These are phyloP conservation scores for Teleiodes luculella DNA, from an alignment of 2,888 invertebrate species.

Conservation along the genomic window DNA sequence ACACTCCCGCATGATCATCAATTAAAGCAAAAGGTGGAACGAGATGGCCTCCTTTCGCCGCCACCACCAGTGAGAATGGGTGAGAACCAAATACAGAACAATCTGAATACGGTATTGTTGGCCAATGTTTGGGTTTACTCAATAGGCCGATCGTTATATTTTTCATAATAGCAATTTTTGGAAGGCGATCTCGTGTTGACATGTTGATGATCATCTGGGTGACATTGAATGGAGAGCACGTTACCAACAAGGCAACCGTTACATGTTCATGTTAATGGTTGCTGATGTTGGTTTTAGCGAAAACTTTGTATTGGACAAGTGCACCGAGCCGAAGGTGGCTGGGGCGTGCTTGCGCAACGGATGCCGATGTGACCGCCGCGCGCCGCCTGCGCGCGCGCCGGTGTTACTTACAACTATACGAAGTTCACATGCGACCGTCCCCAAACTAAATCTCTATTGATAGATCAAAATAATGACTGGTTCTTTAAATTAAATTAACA, in stretches of 20 bases:
- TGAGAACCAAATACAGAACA: slow-evolving; percentile 6
- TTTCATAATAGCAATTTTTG: not conserved
- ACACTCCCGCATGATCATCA: slow-evolving; percentile 11
- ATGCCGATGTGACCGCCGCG: not conserved
- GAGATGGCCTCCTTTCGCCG: slow-evolving; percentile 10
- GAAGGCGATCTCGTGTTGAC: not conserved
- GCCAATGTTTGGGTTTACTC: not conserved
- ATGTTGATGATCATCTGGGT: slow-evolving; percentile 9
- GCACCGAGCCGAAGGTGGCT: not conserved
- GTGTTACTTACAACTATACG: not conserved
- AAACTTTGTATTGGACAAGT: slow-evolving; percentile 7
- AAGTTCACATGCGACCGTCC: slow-evolving; percentile 5
- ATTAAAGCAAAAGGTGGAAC: not conserved
- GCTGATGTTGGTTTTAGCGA: slow-evolving; percentile 11
- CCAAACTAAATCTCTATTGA: no score
- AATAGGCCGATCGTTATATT: not conserved
- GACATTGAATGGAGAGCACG: not conserved
- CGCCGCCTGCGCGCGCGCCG: not conserved
- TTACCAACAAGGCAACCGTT: not conserved
- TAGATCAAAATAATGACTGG: no score
- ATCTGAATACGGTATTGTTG: not conserved
- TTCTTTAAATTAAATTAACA: no score
- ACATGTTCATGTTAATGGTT: slow-evolving; percentile 4
- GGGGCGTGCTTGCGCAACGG: slow-evolving; percentile 8
- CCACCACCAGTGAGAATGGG: no score